These are phyloP conservation scores for Lepisosteus oculatus DNA, from an alignment of 2,113 vertebrate species.

Conservation along the genomic window DNA sequence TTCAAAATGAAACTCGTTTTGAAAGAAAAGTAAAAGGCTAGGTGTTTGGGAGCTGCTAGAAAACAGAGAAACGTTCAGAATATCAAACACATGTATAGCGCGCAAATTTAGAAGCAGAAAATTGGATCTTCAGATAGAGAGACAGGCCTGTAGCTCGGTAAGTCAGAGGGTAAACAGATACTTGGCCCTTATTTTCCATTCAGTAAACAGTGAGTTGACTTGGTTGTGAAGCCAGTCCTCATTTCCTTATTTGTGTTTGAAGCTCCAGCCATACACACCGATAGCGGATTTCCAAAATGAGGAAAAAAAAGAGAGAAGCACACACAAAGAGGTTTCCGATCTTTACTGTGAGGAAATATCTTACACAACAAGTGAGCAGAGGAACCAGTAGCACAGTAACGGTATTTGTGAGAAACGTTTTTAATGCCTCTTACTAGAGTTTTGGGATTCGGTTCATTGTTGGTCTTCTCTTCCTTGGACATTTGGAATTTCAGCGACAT, in stretches of 20 bases:
- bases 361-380: no score
- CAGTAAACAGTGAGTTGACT: constrained; percentile 22
- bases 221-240: constrained; percentile 5
- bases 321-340: no score
- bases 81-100: constrained; percentile 17
- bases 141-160: neutral
- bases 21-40: no score
- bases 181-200: constrained; percentile 21
- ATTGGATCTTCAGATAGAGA: constrained; percentile 27
- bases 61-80: constrained; percentile 15
- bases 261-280: constrained; percentile 19
- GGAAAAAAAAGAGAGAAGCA: neutral
- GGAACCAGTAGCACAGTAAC: no score
- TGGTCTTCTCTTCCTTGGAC: no score
- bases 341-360: no score
- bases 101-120: constrained; percentile 24
- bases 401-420: no score
- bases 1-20: no score
- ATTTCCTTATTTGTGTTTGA: constrained; percentile 18
- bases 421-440: no score
- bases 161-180: constrained; percentile 23
- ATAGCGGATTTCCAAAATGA: neutral
- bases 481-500: no score
- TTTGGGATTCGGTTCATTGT: no score
- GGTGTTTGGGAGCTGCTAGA: neutral